phyloP scores from a whole-genome alignment of 2,113 vertebrate genomes.

The Pseudonaja textilis region DNA sequence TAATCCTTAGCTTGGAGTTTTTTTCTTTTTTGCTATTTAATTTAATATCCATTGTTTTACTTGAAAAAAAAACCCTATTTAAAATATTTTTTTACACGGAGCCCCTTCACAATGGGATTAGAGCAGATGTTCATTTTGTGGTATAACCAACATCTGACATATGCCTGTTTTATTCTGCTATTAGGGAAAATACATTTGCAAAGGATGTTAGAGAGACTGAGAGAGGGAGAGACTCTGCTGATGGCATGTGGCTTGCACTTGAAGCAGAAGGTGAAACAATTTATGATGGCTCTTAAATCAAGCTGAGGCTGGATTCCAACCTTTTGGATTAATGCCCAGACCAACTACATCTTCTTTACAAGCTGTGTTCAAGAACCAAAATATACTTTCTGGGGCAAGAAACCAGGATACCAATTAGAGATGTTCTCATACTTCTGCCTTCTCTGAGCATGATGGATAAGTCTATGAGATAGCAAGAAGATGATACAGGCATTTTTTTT shows the following conservation, averaged over 20 bases:
- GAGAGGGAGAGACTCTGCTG: not conserved
- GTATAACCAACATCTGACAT: not conserved
- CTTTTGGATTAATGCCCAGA: slow-evolving; percentile 14
- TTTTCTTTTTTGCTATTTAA: not conserved
- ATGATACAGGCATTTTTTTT: not conserved
- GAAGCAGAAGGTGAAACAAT: slow-evolving; percentile 8
- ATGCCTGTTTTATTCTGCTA: not conserved
- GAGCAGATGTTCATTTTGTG: not conserved
- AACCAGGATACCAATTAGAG: not conserved
- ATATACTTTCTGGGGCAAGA: not conserved
- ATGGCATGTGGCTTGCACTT: not conserved
- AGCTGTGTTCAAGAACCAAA: slow-evolving; percentile 1
- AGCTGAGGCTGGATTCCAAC: slow-evolving; percentile 1
- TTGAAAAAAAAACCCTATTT: not conserved
- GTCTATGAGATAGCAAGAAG: not conserved
- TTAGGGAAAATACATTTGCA: not conserved
- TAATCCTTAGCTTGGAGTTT: not conserved
- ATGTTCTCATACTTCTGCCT: not conserved
- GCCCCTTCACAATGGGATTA: not conserved
- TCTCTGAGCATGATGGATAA: not conserved
- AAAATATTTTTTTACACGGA: not conserved
- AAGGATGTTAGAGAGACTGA: not conserved
- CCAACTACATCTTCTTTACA: slow-evolving; percentile 17
- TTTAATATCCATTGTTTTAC: not conserved
- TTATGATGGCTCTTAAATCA: not conserved